Conservation (phyloP, 2,888 invertebrate species). For the Drosophila mayaguana region DNA sequence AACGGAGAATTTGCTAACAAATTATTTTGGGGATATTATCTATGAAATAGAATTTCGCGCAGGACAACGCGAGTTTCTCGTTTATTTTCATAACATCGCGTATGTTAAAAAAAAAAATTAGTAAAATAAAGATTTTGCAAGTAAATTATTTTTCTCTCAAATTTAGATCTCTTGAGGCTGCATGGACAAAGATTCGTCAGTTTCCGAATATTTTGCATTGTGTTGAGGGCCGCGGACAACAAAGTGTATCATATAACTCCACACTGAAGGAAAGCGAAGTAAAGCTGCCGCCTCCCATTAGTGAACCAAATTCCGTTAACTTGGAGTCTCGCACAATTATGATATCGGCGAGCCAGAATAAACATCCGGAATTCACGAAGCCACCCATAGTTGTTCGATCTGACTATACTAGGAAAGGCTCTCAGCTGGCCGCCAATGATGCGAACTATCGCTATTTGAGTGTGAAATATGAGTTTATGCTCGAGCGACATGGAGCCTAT, state of each 20-base stretch:
- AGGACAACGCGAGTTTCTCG: slow-evolving; percentile 25
- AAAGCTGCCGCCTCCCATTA: neutral
- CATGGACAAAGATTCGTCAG: slow-evolving; percentile 28
- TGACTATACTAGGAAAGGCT: slow-evolving; percentile 54
- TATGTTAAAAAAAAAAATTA: slow-evolving; percentile 21
- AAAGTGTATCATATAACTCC: neutral
- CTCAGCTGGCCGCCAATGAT: slow-evolving; percentile 62
- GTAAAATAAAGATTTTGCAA: neutral
- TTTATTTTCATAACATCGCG: slow-evolving; percentile 58
- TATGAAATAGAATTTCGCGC: slow-evolving; percentile 27
- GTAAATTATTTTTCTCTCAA: neutral
- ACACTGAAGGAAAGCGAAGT: neutral
- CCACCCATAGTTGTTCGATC: slow-evolving; percentile 53
- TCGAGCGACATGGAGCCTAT: slow-evolving; percentile 68
- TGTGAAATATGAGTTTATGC: slow-evolving; percentile 68
- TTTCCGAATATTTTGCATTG: slow-evolving; percentile 39
- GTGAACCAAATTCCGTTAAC: slow-evolving; percentile 11
- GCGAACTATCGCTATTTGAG: slow-evolving; percentile 63
- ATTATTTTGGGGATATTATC: slow-evolving; percentile 51
- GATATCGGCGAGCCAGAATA: slow-evolving; percentile 59
- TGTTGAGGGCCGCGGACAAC: slow-evolving; percentile 15
- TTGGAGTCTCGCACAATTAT: slow-evolving; percentile 49
- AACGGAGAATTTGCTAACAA: slow-evolving; percentile 24
- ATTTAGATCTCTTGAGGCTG: slow-evolving; percentile 47
- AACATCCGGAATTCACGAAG: slow-evolving; percentile 61